Evolutionary conservation across 2,797 vertebrate genomes (phyloP), one percentile per base, ranked within the genome.

Genomic region (Enteromius afrohamiltoni): DNA sequence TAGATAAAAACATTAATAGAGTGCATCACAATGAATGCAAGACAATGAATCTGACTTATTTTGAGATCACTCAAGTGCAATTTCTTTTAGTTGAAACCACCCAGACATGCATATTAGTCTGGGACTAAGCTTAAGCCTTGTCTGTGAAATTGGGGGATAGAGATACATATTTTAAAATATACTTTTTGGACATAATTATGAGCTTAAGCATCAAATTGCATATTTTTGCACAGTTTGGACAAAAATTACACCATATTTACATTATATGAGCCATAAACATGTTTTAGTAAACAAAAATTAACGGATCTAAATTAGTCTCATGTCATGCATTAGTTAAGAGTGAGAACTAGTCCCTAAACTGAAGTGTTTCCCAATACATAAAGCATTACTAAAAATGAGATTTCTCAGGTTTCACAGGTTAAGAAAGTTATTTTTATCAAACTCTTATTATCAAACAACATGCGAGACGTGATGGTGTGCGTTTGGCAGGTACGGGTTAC

Each of bases 361-460:
- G 26, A 62, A 64, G 26, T 3, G 60, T 17, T 29, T 29, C 26
- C 14, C 26, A 64, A 17, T 64, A 29, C 7, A 6, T 16, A 14
- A 0, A 29, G 26, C 60, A 29, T 62, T 29, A 16, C 26, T 16
- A 16, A 64, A 29, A 64, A 29, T 16, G 60, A 6, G 13, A 16
- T 29, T 29, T 23, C 55, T 58, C 55, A 23, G 55, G 21, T 19
- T 9, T n/a, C 3, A 60, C 49, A 69, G 29, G n/a, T 21, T 45
- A 45, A 34, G 62, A 17, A 14, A 29, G 42, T 78, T 82, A 77
- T 83, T 85, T 87, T 80, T 45, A 85, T 65, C 79, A 10, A 23
- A 80, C 65, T 78, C 75, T 86, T 88, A 64, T 77, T 67, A 85
- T 85, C 83, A 65, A 86, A 71, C 73, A 83, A 23, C 40, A 51